phyloP scores from a whole-genome alignment of 1,140 invertebrate genomes.

The Druon quercuslanigerum region DNA sequence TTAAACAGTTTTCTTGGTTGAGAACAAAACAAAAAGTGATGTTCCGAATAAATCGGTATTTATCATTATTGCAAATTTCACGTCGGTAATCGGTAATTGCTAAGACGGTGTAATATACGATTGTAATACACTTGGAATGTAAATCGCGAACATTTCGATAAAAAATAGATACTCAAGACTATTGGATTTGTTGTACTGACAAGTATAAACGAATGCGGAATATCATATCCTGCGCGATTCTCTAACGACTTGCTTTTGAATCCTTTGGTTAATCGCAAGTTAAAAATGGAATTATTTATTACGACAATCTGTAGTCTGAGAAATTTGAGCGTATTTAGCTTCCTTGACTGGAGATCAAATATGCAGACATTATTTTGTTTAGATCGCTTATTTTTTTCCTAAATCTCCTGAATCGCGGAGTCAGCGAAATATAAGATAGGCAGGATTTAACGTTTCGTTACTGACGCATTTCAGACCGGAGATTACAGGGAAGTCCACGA shows the following conservation, averaged over 20 bases:
- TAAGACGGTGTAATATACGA: slow-evolving; percentile 3
- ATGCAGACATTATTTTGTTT: slow-evolving; percentile 10
- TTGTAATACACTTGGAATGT: slow-evolving; percentile 28
- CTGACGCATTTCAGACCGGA: not conserved
- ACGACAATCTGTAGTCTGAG: not conserved
- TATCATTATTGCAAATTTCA: slow-evolving; percentile 24
- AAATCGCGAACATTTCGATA: slow-evolving; percentile 15
- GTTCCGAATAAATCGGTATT: slow-evolving; percentile 16
- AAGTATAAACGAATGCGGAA: slow-evolving; percentile 20
- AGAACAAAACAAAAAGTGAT: too few species aligned
- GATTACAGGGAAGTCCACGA: too few species aligned
- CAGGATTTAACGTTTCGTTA: slow-evolving; percentile 19
- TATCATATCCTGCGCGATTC: slow-evolving; percentile 27
- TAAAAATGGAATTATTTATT: slow-evolving; percentile 1
- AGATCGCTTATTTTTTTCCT: slow-evolving; percentile 9
- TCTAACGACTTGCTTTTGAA: not conserved
- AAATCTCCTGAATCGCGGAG: slow-evolving; percentile 6
- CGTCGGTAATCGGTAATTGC: slow-evolving; percentile 5
- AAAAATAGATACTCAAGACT: slow-evolving; percentile 25
- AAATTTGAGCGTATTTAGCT: slow-evolving; percentile 28
- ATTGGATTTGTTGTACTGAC: slow-evolving; percentile 19
- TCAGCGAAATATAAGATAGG: slow-evolving; percentile 23
- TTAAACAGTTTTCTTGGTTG: too few species aligned
- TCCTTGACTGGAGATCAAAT: not conserved
- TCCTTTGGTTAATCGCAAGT: not conserved